Evolutionary conservation across 2,888 invertebrate genomes (phyloP).

Genomic region (Nymphalis polychloros): DNA sequence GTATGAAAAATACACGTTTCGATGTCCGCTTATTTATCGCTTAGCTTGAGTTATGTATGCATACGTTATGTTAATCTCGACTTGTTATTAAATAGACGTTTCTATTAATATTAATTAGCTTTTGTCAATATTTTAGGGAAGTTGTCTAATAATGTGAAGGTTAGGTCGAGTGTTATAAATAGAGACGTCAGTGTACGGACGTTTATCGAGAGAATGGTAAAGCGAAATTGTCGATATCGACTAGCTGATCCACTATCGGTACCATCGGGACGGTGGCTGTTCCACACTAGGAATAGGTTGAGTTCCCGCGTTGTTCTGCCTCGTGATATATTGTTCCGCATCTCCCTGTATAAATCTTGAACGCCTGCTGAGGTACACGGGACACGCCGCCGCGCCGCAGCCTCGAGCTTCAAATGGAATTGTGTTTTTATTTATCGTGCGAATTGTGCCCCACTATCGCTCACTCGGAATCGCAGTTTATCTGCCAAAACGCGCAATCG

Average conservation of each 20-base stretch:
- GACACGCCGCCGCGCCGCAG: slow-evolving; percentile 74
- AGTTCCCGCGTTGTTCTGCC: slow-evolving; percentile 74
- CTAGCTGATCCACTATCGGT: slow-evolving; percentile 73
- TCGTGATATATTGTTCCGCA: slow-evolving; percentile 81
- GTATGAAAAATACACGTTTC: slow-evolving; percentile 79
- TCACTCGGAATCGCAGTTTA: slow-evolving; percentile 77
- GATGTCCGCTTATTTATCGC: slow-evolving; percentile 77
- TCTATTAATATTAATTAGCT: slow-evolving; percentile 54
- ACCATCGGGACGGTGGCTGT: slow-evolving; percentile 75
- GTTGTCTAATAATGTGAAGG: slow-evolving; percentile 13
- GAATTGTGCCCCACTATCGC: slow-evolving; percentile 77
- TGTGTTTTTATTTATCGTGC: slow-evolving; percentile 82
- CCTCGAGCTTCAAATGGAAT: slow-evolving; percentile 79
- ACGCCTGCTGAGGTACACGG: slow-evolving; percentile 82
- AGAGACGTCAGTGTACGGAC: slow-evolving; percentile 13
- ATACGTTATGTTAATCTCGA: slow-evolving; percentile 66
- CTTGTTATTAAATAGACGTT: slow-evolving; percentile 56
- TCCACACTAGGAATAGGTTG: slow-evolving; percentile 77
- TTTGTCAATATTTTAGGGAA: slow-evolving; percentile 40
- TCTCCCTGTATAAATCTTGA: slow-evolving; percentile 80
- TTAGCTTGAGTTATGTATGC: slow-evolving; percentile 69
- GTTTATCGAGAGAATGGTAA: slow-evolving; percentile 39
- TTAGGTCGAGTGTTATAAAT: slow-evolving; percentile 16
- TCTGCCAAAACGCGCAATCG: slow-evolving; percentile 73
- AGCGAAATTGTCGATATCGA: slow-evolving; percentile 61